These are phyloP conservation scores for Philereme vetulata DNA, from an alignment of 2,888 invertebrate genomes.

Conservation along the genomic window DNA sequence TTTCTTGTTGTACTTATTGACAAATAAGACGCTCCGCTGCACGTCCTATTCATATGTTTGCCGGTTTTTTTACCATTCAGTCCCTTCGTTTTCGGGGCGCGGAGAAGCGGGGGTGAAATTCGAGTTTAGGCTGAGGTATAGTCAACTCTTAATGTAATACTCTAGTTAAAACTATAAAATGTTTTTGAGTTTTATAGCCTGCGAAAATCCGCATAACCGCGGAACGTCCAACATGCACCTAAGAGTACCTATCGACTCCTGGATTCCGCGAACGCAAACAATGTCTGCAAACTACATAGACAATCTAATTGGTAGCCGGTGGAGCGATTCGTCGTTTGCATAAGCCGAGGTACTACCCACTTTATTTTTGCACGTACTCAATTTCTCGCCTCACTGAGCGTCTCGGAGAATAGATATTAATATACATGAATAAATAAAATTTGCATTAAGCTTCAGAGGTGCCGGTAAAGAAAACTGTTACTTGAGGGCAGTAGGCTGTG, in stretches of 20 bases:
- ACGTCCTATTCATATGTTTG: no score
- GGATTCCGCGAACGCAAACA: conserved; percentile 28
- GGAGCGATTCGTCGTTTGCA: conserved; percentile 62
- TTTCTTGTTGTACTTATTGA: no score
- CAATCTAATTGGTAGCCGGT: conserved; percentile 69
- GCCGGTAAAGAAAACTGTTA: conserved; percentile 62
- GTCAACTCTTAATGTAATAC: no score
- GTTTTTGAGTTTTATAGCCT: background rate
- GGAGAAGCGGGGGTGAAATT: no score
- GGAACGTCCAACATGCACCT: background rate
- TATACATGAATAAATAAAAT: conserved; percentile 84
- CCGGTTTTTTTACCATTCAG: no score
- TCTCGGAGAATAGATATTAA: conserved; percentile 81
- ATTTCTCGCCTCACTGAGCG: conserved; percentile 79
- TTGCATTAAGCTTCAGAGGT: conserved; percentile 78
- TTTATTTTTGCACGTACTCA: conserved; percentile 84
- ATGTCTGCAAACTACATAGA: conserved; percentile 36
- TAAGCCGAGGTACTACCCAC: conserved; percentile 59
- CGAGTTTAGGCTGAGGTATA: no score
- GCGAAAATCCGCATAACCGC: background rate
- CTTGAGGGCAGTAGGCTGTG: conserved; percentile 53
- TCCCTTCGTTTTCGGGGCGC: no score
- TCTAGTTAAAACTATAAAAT: no score
- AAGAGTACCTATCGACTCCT: background rate
- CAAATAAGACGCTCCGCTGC: no score